Percentiles rank a stretch among this genome's conserved stretches.
phyloP scores from a whole-genome alignment of 2,113 vertebrate species.

The Hucho hucho region DNA sequence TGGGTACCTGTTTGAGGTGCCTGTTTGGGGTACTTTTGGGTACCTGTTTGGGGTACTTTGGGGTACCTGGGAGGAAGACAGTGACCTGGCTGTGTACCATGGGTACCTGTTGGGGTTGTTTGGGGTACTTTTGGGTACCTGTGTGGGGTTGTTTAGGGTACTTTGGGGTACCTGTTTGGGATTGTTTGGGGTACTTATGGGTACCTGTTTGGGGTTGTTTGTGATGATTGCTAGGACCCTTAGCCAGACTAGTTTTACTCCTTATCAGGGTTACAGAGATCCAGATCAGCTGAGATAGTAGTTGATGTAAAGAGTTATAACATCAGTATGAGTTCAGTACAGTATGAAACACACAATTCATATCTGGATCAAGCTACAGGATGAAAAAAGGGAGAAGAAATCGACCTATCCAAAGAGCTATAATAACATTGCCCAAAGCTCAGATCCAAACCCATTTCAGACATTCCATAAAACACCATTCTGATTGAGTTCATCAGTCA shows the following conservation, averaged over 20 bases:
- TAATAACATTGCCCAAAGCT: background rate
- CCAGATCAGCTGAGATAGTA: background rate
- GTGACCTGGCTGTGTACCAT: too few relatives aligned
- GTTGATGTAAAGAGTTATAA: background rate
- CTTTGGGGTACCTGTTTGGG: too few relatives aligned
- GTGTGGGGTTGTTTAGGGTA: too few relatives aligned
- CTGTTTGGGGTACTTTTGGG: too few relatives aligned
- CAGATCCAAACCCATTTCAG: background rate
- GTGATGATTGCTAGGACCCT: background rate
- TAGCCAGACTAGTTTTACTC: background rate
- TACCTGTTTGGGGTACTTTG: too few relatives aligned
- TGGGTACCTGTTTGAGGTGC: too few relatives aligned
- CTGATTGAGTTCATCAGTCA: background rate
- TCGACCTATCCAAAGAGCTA: background rate
- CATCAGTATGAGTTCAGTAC: background rate
- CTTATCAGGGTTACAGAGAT: background rate
- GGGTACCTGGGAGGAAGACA: too few relatives aligned
- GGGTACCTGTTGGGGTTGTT: too few relatives aligned
- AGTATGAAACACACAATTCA: background rate
- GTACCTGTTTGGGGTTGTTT: background rate
- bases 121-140: too few relatives aligned
- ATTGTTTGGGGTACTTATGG: too few relatives aligned
- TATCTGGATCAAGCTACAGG: background rate
- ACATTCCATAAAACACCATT: background rate
- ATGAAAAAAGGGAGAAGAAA: background rate